These are phyloP conservation scores for Proisotoma minuta DNA, from an alignment of 2,888 invertebrate species.

Conservation along the genomic window DNA sequence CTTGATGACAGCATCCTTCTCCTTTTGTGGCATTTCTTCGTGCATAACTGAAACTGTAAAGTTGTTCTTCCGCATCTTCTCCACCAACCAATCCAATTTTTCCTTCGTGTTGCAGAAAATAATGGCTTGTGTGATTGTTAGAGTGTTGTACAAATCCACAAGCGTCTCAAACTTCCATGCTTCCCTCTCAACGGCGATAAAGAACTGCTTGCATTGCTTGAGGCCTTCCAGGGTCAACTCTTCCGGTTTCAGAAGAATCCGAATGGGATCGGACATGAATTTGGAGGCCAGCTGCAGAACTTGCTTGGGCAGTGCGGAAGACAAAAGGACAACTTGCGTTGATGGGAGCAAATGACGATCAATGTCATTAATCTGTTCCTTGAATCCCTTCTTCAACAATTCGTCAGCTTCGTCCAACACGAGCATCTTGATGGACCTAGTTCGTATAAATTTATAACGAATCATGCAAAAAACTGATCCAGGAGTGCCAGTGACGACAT, in stretches of 20 bases:
- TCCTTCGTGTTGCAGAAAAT: slow-evolving; percentile 98
- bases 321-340: slow-evolving; percentile 83
- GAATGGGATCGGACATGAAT: slow-evolving; percentile 99
- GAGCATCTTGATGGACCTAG: slow-evolving; percentile 91
- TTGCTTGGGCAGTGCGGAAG: slow-evolving; percentile 97
- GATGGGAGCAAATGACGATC: slow-evolving; percentile 96
- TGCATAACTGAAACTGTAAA: slow-evolving; percentile 99
- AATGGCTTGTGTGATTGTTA: slow-evolving; percentile 98
- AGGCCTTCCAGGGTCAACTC: slow-evolving; percentile 99
- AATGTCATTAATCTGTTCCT: slow-evolving; percentile 99
- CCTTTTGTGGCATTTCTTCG: slow-evolving; percentile 95
- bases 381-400: slow-evolving; percentile 99
- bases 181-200: slow-evolving; percentile 94
- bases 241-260: slow-evolving; percentile 99
- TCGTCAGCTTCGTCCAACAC: slow-evolving; percentile 99
- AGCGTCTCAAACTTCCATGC: slow-evolving; percentile 99
- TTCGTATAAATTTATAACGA: slow-evolving; percentile 74
- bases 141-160: slow-evolving; percentile 95
- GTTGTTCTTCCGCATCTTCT: slow-evolving; percentile 98
- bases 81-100: slow-evolving; percentile 93
- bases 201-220: slow-evolving; percentile 99
- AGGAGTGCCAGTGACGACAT: slow-evolving; percentile 97
- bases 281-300: slow-evolving; percentile 99
- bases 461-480: slow-evolving; percentile 99
- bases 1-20: slow-evolving; percentile 98